Evolutionary conservation across 2,888 invertebrate genomes (phyloP), one percentile per base, ranked within the genome.

Genomic region (Eupeodes latifasciatus): DNA sequence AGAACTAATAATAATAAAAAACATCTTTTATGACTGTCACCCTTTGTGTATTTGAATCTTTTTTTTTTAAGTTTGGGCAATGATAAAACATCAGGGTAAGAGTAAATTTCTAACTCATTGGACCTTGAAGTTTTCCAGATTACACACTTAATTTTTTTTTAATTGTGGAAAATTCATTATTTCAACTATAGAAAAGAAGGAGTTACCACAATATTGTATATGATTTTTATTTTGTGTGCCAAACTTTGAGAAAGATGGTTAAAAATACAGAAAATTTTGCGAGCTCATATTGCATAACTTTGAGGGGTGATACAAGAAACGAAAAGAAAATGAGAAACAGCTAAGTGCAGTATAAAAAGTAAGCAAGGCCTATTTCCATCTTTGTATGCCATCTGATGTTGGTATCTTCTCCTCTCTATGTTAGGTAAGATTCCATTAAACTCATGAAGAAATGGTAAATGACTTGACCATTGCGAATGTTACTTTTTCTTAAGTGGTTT

Each of bases 341-440:
- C 51, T 51, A 11, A 49, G 34, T 67, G 14, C 67, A 51, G 49
- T 16, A 53, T 36, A 67, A 27, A 27, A 49, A 44, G 1, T 16
- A 36, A 51, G 16, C 36, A 36, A 69, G 67, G 51, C 67, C 53
- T 53, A 69, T 69, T 69, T 53, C 16, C 51, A 69, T 69, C 51
- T 51, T 69, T 69, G 51, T 53, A 53, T n/a, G 10, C 61, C 36
- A 36, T 36, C 61, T n/a, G 36, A 61, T 36, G 36, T 36, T 53
- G 51, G 67, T 51, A 36, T 51, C n/a, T 36, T 67, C 47, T 34
- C 14, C 57, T 67, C 34, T 12, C 12, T 11, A 11, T 40, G 36
- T 69, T 78, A 67, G 59, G 67, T 69, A 78, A 78, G 77, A 78
- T 78, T 77, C 44, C 47, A 67, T 77, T 36, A 59, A 59, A 61